phyloP scores from a whole-genome alignment of 2,888 invertebrate genomes.

The Oxycera nigricornis region DNA sequence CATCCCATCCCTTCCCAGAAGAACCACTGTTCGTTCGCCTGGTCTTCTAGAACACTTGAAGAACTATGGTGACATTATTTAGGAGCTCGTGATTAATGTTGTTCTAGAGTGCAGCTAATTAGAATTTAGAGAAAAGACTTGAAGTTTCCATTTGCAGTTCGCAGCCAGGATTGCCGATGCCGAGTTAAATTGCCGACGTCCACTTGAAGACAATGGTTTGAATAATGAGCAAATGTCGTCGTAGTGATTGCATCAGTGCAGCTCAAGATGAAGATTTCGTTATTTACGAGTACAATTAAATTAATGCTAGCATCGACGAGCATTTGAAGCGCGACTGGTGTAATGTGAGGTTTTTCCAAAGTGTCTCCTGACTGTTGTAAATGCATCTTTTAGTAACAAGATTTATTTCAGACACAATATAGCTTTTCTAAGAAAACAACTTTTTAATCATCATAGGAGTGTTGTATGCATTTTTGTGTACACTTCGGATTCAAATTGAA shows the following conservation, averaged over 20 bases:
- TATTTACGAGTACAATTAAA: slow-evolving; percentile 17
- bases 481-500: no score
- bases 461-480: no score
- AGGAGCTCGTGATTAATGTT: slow-evolving; percentile 31
- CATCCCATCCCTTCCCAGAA: background rate
- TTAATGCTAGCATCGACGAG: slow-evolving; percentile 14
- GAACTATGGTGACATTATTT: slow-evolving; percentile 37
- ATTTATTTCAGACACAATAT: no score
- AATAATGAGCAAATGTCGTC: slow-evolving; percentile 22
- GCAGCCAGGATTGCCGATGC: background rate
- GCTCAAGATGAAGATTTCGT: slow-evolving; percentile 1
- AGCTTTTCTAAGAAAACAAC: no score
- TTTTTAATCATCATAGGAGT: no score
- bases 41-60: slow-evolving; percentile 14
- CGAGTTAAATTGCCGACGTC: slow-evolving; percentile 19
- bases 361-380: no score
- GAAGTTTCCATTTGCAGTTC: slow-evolving; percentile 24
- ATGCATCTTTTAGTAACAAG: no score
- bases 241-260: slow-evolving; percentile 10
- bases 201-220: slow-evolving; percentile 12
- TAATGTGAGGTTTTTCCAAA: no score
- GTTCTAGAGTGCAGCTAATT: slow-evolving; percentile 36
- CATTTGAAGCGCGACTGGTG: no score
- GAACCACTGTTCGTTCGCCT: background rate
- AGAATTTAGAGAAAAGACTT: slow-evolving; percentile 34